Evolutionary conservation across 2,888 invertebrate species (phyloP).

Genomic region (Drosophila tripunctata): DNA sequence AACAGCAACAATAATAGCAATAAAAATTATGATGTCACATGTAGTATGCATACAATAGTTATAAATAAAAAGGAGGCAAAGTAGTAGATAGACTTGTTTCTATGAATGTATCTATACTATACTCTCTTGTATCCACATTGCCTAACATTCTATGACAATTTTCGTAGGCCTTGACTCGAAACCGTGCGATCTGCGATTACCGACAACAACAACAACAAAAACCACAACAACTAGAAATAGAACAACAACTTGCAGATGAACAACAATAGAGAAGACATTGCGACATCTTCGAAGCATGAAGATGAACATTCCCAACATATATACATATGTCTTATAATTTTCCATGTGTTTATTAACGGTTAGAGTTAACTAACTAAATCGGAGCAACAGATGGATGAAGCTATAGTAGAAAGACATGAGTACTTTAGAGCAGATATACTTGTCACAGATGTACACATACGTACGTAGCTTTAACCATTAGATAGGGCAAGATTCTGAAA

Average conservation of each 20-base stretch:
- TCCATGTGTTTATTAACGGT: conserved; percentile 74
- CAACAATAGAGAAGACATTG: conserved; percentile 42
- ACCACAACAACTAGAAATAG: conserved; percentile 9
- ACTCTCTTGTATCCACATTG: conserved; percentile 20
- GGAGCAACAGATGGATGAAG: conserved; percentile 42
- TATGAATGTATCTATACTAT: conserved; percentile 14
- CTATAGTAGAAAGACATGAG: not conserved
- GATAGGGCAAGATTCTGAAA: conserved; percentile 53
- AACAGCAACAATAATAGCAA: conserved; percentile 4
- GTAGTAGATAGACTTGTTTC: conserved; percentile 1
- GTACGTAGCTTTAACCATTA: conserved; percentile 27
- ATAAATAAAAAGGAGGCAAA: not conserved
- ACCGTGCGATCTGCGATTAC: conserved; percentile 64
- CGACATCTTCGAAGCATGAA: conserved; percentile 56
- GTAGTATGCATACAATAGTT: not conserved
- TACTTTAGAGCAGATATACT: not conserved
- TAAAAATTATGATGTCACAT: conserved; percentile 36
- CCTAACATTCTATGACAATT: conserved; percentile 46
- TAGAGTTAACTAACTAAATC: conserved; percentile 80
- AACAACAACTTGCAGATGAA: not conserved
- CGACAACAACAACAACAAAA: conserved; percentile 23
- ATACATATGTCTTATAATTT: not conserved
- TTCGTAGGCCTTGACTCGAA: conserved; percentile 74
- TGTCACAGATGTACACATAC: not conserved
- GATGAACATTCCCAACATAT: conserved; percentile 39